phyloP scores from a whole-genome alignment of 2,888 invertebrate species.

The Lasioglossum vierecki region DNA sequence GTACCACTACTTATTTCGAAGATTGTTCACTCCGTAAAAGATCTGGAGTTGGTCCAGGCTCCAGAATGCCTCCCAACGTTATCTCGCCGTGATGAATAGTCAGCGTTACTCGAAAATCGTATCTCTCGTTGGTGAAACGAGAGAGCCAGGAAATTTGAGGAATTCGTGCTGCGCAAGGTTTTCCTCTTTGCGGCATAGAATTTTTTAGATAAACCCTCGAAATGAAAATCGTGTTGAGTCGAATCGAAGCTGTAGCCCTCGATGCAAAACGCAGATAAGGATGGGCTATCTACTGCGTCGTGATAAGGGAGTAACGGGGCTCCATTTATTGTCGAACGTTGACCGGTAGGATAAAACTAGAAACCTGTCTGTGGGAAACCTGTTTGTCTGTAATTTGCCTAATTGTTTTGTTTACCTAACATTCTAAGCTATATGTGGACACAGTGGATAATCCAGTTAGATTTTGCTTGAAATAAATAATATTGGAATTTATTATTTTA shows the following conservation, averaged over 20 bases:
- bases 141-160: background rate
- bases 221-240: conserved; percentile 10
- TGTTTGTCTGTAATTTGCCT: background rate
- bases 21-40: background rate
- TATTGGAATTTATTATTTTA: too few relatives aligned
- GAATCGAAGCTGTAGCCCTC: background rate
- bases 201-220: conserved; percentile 1
- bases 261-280: background rate
- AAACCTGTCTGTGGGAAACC: background rate
- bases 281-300: background rate
- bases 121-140: background rate
- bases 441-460: background rate
- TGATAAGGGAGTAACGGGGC: background rate
- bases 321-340: background rate
- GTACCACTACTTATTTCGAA: background rate
- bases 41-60: background rate
- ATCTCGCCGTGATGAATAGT: background rate
- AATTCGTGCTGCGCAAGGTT: background rate
- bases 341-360: background rate
- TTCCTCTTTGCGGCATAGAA: background rate
- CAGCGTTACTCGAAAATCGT: background rate
- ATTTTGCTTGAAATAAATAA: too few relatives aligned
- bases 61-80: background rate
- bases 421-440: background rate
- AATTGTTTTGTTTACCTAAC: background rate